A percentile compares a stretch with the other conserved stretches of the same genome.
phyloP scores from a whole-genome alignment of 1,140 invertebrate species.

The Cyclina sinensis region DNA sequence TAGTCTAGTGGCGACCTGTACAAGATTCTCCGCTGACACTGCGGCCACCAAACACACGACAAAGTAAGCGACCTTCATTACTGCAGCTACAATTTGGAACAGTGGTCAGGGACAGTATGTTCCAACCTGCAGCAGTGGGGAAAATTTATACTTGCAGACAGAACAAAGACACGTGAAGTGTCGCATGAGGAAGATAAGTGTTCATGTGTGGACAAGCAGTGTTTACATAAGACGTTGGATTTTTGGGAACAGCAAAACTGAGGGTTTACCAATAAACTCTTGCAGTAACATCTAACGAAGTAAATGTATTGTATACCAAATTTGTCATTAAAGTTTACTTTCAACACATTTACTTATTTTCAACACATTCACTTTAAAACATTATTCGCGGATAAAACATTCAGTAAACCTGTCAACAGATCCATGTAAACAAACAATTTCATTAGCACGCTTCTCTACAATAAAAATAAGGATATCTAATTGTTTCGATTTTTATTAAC shows the following conservation, averaged over 20 bases:
- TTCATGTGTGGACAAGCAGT: background rate
- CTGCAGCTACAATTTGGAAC: background rate
- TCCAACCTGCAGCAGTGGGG: background rate
- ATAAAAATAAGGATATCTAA: too few relatives aligned
- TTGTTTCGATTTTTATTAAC: too few relatives aligned
- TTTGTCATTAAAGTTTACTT: too few relatives aligned
- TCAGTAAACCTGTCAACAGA: too few relatives aligned
- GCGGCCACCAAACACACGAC: background rate
- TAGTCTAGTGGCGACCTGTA: constrained; percentile 66
- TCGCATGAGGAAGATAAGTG: constrained; percentile 4
- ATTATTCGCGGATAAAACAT: too few relatives aligned
- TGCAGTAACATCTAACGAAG: too few relatives aligned
- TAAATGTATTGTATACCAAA: too few relatives aligned
- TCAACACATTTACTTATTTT: too few relatives aligned
- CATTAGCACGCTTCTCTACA: too few relatives aligned
- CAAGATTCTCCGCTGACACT: constrained; percentile 51
- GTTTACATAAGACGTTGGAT: background rate
- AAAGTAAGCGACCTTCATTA: constrained; percentile 6
- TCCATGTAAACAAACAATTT: too few relatives aligned
- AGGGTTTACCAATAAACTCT: background rate
- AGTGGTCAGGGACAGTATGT: background rate
- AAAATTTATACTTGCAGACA: background rate
- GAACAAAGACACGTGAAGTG: background rate
- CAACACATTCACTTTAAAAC: too few relatives aligned
- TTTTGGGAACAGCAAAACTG: background rate